phyloP scores from a whole-genome alignment of 2,888 invertebrate species.

The Molorchus minor region DNA sequence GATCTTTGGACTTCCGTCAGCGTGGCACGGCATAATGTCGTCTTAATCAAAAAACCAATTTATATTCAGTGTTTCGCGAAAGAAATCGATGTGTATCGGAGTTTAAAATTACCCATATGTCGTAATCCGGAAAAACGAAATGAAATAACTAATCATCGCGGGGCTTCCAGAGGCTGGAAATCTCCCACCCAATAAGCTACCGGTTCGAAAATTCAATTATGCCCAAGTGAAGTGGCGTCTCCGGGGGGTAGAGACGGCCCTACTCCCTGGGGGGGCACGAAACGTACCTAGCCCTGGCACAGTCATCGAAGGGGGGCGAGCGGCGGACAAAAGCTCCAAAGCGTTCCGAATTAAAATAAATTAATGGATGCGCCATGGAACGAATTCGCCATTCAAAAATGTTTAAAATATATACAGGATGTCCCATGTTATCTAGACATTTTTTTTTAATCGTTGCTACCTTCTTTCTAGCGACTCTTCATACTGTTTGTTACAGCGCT shows the following conservation, averaged over 20 bases:
- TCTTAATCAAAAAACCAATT: constrained; percentile 43
- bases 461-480: not conserved
- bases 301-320: constrained; percentile 4
- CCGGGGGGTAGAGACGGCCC: constrained; percentile 49
- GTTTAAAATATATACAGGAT: not conserved
- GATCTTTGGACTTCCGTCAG: no score
- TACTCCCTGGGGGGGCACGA: constrained; percentile 31
- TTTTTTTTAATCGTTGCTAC: not conserved
- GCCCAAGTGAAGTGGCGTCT: constrained; percentile 58
- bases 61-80: constrained; percentile 32
- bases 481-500: no score
- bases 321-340: constrained; percentile 15
- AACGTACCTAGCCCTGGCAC: constrained; percentile 24
- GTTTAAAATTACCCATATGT: constrained; percentile 62
- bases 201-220: constrained; percentile 63
- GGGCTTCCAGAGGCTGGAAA: constrained; percentile 54
- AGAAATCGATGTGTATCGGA: constrained; percentile 48
- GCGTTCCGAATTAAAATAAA: constrained; percentile 15
- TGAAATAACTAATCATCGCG: constrained; percentile 62
- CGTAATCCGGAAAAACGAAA: constrained; percentile 57
- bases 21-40: constrained; percentile 27
- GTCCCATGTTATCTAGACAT: not conserved
- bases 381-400: not conserved
- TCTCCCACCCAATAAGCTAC: constrained; percentile 62
- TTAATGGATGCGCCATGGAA: not conserved